phyloP scores from a whole-genome alignment of 2,888 invertebrate genomes.

The Chaetoderma sp. region DNA sequence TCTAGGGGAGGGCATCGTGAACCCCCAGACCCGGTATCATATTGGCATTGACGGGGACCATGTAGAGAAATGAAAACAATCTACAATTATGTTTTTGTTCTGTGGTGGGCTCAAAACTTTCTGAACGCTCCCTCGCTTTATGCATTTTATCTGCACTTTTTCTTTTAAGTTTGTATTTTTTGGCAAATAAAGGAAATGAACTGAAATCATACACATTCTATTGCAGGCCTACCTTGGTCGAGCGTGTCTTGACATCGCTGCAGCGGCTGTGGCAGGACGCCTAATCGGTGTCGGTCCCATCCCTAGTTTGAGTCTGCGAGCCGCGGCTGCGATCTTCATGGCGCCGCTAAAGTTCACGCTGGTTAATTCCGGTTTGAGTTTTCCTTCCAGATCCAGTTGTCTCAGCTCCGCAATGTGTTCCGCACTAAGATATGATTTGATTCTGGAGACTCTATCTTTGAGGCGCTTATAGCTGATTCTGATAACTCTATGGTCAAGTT shows the following conservation, averaged over 20 bases:
- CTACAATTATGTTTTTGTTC: no score
- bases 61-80: no score
- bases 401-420: slow-evolving; percentile 54
- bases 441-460: slow-evolving; percentile 54
- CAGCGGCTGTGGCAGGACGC: neutral
- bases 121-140: no score
- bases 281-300: neutral
- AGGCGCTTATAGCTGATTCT: slow-evolving; percentile 54
- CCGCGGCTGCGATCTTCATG: slow-evolving; percentile 55
- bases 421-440: slow-evolving; percentile 51
- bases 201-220: no score
- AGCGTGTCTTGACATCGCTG: neutral
- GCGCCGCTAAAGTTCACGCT: slow-evolving; percentile 47
- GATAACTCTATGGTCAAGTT: slow-evolving; percentile 54
- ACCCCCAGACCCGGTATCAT: no score
- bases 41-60: no score
- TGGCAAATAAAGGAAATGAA: no score
- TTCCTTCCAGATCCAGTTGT: slow-evolving; percentile 49
- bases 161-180: no score
- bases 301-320: slow-evolving; percentile 49
- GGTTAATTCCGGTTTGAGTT: slow-evolving; percentile 41
- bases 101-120: no score
- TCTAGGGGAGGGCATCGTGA: no score
- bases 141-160: no score
- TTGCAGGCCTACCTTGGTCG: no score